These are phyloP conservation scores for Drosophila ezoana DNA, from an alignment of 2,888 invertebrate genomes.

Conservation along the genomic window DNA sequence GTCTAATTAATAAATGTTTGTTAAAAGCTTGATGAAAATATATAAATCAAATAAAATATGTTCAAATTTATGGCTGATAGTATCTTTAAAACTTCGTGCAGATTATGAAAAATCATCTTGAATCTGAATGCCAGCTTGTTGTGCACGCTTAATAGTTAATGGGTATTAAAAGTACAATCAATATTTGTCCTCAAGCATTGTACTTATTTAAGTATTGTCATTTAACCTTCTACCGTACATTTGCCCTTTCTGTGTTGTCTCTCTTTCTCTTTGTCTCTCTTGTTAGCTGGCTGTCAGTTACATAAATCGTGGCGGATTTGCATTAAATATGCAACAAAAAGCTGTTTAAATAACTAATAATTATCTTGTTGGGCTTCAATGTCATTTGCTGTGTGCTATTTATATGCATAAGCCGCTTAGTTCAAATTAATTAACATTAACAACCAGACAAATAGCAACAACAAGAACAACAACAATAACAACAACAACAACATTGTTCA, in stretches of 20 bases:
- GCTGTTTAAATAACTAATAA: slow-evolving; percentile 79
- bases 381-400: slow-evolving; percentile 63
- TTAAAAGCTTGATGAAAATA: too few relatives aligned
- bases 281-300: slow-evolving; percentile 36
- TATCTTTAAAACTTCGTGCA: too few relatives aligned
- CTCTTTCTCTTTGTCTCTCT: background rate
- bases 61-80: too few relatives aligned
- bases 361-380: slow-evolving; percentile 75
- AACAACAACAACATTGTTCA: slow-evolving; percentile 13
- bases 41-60: too few relatives aligned
- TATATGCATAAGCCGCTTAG: slow-evolving; percentile 75
- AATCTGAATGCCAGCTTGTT: background rate
- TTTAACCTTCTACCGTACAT: slow-evolving; percentile 7
- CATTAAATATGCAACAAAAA: slow-evolving; percentile 70
- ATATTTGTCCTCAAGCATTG: slow-evolving; percentile 47
- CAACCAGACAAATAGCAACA: slow-evolving; percentile 38
- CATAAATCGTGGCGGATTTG: slow-evolving; percentile 64
- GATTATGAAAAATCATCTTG: too few relatives aligned
- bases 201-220: slow-evolving; percentile 40
- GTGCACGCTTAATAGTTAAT: background rate
- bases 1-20: too few relatives aligned
- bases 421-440: slow-evolving; percentile 78
- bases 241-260: background rate
- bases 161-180: slow-evolving; percentile 49
- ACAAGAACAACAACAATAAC: slow-evolving; percentile 10